Evolutionary conservation across 1,140 invertebrate species (phyloP), one percentile per base, ranked within the genome.

Genomic region (Drosophila paulistorum): DNA sequence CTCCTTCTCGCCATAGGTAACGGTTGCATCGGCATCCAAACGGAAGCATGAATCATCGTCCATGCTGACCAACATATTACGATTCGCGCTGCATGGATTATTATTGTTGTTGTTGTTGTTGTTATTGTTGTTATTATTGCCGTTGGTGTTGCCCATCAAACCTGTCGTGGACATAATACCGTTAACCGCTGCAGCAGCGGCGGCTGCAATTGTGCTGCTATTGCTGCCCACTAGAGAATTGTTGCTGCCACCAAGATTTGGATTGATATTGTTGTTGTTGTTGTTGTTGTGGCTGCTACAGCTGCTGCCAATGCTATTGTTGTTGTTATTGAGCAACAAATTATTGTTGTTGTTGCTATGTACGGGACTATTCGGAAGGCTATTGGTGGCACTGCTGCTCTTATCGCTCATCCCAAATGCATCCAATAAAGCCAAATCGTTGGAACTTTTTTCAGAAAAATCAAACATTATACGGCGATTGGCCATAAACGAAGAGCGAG

Each of bases 351-450:
- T 91, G 79, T 85, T 90, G 79, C 74, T 91, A 60, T 91, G 90
- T 48, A 91, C 90, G 11, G 90, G 90, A 75, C 90, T 91, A 62
- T 91, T 91, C 9, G 90, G 90, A 68, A 91, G 79, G 76, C 90
- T 91, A 30, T 78, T 91, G 20, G 87, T 91, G 11, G 85, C 71
- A 41, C 82, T 90, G 80, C 90, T 91, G 45, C 90, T 91, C 74
- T 91, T 91, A 60, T 91, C 93, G 92, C 93, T 94, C 94, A 94
- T 94, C 79, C 92, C 93, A 92, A 94, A 92, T 92, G 93, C 94
- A 94, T 91, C 90, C 60, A 91, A 65, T 86, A 91, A 11, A 11
- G 37, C 37, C 20, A 87, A 61, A 57, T 91, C 84, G 48, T 42
- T 73, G n/a, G 59, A 72, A 26, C 54, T 81, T 51, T 91, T 91